Conservation (phyloP, 2,888 invertebrate genomes). For the Zele albiditarsus region DNA sequence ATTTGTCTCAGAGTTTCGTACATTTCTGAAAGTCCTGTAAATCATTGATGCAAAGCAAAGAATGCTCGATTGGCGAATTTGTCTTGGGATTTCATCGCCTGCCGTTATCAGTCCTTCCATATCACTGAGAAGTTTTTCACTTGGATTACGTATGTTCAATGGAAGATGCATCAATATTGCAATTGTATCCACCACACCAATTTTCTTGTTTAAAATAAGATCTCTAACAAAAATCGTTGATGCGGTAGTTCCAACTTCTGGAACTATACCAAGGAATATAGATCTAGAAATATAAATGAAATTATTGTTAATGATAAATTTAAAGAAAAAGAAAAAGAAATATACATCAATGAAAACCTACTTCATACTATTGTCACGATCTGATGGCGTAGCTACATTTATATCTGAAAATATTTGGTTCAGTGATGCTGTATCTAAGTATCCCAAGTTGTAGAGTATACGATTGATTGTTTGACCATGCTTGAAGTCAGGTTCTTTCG, state of each 20-base stretch:
- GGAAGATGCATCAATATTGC: slow-evolving; percentile 71
- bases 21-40: slow-evolving; percentile 62
- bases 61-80: slow-evolving; percentile 69
- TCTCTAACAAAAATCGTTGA: slow-evolving; percentile 69
- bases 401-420: slow-evolving; percentile 59
- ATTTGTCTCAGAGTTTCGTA: slow-evolving; percentile 11
- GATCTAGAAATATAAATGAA: slow-evolving; percentile 51
- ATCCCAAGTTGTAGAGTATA: slow-evolving; percentile 61
- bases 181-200: slow-evolving; percentile 63
- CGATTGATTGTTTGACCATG: slow-evolving; percentile 67
- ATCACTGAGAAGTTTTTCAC: slow-evolving; percentile 67
- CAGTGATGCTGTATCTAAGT: slow-evolving; percentile 64
- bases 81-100: slow-evolving; percentile 49
- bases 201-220: slow-evolving; percentile 64
- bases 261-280: slow-evolving; percentile 72
- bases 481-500: slow-evolving; percentile 63
- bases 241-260: slow-evolving; percentile 73
- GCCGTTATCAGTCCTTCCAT: slow-evolving; percentile 66
- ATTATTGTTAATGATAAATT: not conserved
- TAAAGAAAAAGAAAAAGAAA: not conserved
- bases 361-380: slow-evolving; percentile 56
- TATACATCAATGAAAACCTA: not conserved
- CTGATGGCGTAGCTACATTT: slow-evolving; percentile 47
- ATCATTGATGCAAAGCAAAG: slow-evolving; percentile 73
- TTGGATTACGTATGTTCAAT: slow-evolving; percentile 69